Evolutionary conservation across 2,888 invertebrate species (phyloP).

Genomic region (Cremastinae sp.): DNA sequence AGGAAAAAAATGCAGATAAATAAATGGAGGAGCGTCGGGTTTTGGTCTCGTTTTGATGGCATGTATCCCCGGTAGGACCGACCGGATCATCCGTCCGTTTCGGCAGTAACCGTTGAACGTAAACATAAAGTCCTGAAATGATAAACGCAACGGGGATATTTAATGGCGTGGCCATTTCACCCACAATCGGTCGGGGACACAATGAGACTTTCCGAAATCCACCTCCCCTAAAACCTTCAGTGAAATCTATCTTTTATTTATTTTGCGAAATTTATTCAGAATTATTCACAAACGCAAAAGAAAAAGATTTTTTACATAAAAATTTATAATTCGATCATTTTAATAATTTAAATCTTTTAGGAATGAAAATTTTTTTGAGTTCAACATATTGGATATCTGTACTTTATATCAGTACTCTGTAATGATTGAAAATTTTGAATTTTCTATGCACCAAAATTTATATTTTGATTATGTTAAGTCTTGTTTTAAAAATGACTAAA

Average conservation of each 20-base stretch:
- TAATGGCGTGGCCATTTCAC: constrained; percentile 70
- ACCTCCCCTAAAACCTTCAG: not conserved
- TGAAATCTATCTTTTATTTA: not conserved
- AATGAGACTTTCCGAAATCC: constrained; percentile 53
- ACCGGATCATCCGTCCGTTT: constrained; percentile 34
- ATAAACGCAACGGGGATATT: constrained; percentile 75
- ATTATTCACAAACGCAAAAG: too few relatives aligned
- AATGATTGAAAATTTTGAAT: too few relatives aligned
- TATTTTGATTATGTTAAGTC: too few relatives aligned
- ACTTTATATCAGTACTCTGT: too few relatives aligned
- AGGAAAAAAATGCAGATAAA: not conserved
- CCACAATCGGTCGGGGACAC: constrained; percentile 57
- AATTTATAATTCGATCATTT: too few relatives aligned
- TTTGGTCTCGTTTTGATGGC: constrained; percentile 21
- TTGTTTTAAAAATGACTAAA: too few relatives aligned
- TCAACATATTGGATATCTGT: too few relatives aligned
- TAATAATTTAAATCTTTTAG: too few relatives aligned
- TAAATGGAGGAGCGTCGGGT: not conserved
- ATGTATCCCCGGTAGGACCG: constrained; percentile 12
- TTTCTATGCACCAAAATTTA: too few relatives aligned
- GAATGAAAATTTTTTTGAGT: too few relatives aligned
- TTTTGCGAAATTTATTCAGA: too few relatives aligned
- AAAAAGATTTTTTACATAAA: too few relatives aligned
- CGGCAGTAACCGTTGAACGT: constrained; percentile 71
- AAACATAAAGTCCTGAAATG: constrained; percentile 74